These are phyloP conservation scores for Delphinus delphis DNA, from an alignment of 2,113 vertebrate genomes.

Conservation along the genomic window DNA sequence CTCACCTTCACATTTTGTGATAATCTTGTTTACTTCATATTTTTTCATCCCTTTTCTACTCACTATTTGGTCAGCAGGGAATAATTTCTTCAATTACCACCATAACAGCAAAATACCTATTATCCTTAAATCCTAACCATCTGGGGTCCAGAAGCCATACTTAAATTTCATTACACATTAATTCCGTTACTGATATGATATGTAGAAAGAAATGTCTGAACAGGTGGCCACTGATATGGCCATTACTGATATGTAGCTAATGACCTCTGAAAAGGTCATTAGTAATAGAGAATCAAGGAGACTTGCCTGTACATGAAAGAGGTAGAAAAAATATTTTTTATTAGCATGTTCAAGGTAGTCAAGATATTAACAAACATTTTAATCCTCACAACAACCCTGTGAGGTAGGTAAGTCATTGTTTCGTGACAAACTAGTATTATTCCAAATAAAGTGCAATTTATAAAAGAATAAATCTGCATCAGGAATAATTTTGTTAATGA, in stretches of 20 bases:
- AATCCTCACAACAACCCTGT: conserved; percentile 81
- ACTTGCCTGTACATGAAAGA: conserved; percentile 49
- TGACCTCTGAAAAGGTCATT: background rate
- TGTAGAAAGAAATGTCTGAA: too few species aligned
- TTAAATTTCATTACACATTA: background rate
- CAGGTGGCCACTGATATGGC: too few species aligned
- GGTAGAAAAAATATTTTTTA: conserved; percentile 68
- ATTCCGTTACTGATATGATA: background rate
- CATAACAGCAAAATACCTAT: background rate
- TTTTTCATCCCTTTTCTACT: background rate
- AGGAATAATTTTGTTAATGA: conserved; percentile 45
- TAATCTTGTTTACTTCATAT: background rate
- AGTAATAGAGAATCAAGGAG: conserved; percentile 54
- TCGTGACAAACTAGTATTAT: conserved; percentile 42
- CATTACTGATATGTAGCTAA: too few species aligned
- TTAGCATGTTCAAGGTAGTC: conserved; percentile 68
- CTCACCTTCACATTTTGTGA: background rate
- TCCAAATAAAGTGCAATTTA: conserved; percentile 68
- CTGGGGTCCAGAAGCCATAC: background rate
- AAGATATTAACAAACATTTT: conserved; percentile 71
- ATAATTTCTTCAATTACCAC: background rate
- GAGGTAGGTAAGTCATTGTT: conserved; percentile 74
- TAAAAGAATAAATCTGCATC: conserved; percentile 55
- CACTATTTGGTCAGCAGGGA: background rate
- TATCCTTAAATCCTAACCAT: background rate